A percentile compares a stretch with the other conserved stretches of the same genome.
Evolutionary conservation across 2,797 vertebrate genomes (phyloP).

Genomic region (Uromys caudimaculatus): DNA sequence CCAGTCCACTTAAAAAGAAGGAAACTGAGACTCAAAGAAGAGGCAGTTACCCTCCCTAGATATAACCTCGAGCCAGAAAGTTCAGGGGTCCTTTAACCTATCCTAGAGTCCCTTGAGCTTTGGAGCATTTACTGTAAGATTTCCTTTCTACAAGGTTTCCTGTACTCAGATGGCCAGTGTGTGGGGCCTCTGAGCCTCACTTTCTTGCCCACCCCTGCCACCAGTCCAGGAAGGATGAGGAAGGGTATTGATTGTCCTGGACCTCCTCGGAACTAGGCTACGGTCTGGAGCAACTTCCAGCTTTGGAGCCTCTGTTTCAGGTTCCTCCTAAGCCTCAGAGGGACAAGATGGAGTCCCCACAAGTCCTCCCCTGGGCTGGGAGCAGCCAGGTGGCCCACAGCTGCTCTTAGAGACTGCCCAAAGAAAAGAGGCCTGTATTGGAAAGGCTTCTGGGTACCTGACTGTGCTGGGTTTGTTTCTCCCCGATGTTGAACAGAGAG

Average conservation of each 20-base stretch:
- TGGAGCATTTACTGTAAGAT: neutral
- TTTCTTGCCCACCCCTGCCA: neutral
- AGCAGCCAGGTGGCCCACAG: neutral
- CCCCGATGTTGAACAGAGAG: no score
- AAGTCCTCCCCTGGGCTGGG: neutral
- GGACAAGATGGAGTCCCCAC: neutral
- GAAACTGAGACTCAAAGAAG: neutral
- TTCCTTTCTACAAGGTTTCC: neutral
- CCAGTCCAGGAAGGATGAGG: neutral
- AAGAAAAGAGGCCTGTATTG: neutral
- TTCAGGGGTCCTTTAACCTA: neutral
- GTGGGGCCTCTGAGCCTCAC: neutral
- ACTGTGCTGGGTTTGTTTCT: neutral
- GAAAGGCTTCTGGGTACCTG: neutral
- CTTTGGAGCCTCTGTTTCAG: neutral
- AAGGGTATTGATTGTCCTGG: neutral
- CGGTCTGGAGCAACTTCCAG: neutral
- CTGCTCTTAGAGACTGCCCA: neutral
- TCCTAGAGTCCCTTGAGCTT: neutral
- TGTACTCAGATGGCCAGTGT: neutral
- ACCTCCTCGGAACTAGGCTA: neutral
- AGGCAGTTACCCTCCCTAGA: neutral
- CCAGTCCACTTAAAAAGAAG: neutral
- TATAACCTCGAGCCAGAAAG: neutral
- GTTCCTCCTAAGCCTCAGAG: neutral